Evolutionary conservation across 2,888 invertebrate species (phyloP).

Genomic region (Parnassius apollo): DNA sequence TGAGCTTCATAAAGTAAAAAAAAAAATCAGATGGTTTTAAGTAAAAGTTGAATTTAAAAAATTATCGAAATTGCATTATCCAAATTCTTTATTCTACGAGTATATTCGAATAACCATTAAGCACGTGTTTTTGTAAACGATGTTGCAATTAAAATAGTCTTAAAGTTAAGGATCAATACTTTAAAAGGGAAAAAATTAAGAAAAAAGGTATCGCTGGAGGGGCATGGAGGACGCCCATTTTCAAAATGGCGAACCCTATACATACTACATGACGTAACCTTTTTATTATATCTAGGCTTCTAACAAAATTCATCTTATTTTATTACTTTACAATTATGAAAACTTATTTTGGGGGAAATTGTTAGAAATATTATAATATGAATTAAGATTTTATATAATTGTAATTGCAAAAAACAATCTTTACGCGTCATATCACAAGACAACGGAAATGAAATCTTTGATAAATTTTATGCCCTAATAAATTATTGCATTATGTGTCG

Average conservation of each 20-base stretch:
- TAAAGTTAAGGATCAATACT: constrained; percentile 18
- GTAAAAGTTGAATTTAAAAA: no score
- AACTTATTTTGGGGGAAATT: neutral
- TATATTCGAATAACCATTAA: no score
- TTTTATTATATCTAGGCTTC: constrained; percentile 30
- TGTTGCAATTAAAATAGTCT: neutral
- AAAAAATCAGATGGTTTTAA: neutral
- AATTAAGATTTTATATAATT: neutral
- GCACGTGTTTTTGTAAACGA: no score
- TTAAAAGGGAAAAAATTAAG: constrained; percentile 19
- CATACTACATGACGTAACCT: constrained; percentile 43
- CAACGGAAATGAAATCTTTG: constrained; percentile 6
- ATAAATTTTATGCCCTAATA: constrained; percentile 15
- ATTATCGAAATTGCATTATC: no score
- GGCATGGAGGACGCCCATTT: constrained; percentile 55
- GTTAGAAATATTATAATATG: neutral
- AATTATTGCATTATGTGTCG: neutral
- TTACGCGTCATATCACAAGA: constrained; percentile 8
- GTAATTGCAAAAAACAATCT: neutral
- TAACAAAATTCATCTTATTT: constrained; percentile 8
- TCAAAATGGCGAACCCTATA: constrained; percentile 60
- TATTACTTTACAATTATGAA: neutral
- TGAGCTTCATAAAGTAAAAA: constrained; percentile 4
- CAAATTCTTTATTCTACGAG: no score
- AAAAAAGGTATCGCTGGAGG: constrained; percentile 30